A percentile compares a stretch with the other conserved stretches of the same genome.
Conservation (phyloP, 2,888 invertebrate genomes). For the Drosophila antonietae region DNA sequence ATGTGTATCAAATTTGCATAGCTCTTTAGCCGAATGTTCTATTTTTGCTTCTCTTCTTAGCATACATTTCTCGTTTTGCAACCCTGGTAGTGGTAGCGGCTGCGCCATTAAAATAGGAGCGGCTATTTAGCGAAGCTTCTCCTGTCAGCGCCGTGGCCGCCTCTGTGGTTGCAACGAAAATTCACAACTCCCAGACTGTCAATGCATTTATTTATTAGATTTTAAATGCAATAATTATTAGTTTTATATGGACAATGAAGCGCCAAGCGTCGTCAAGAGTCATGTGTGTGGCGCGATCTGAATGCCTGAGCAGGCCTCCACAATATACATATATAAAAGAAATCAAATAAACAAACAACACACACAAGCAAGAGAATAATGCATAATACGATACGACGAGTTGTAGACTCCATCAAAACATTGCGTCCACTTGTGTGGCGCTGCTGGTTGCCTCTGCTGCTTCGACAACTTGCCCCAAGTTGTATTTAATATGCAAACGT, state of each 20-base stretch:
- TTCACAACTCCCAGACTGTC: slow-evolving; percentile 53
- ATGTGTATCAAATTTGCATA: too few relatives aligned
- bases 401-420: slow-evolving; percentile 24
- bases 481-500: slow-evolving; percentile 64
- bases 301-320: slow-evolving; percentile 58
- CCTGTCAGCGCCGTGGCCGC: background rate
- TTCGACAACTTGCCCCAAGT: slow-evolving; percentile 35
- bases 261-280: slow-evolving; percentile 60
- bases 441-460: slow-evolving; percentile 34
- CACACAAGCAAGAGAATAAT: slow-evolving; percentile 18
- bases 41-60: background rate
- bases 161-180: background rate
- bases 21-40: background rate
- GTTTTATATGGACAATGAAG: slow-evolving; percentile 78
- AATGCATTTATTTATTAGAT: slow-evolving; percentile 78
- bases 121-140: slow-evolving; percentile 47
- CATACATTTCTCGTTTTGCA: slow-evolving; percentile 10
- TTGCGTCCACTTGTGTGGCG: slow-evolving; percentile 43
- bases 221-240: slow-evolving; percentile 81
- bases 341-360: slow-evolving; percentile 24
- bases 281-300: slow-evolving; percentile 51
- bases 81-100: slow-evolving; percentile 27
- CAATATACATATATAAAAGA: slow-evolving; percentile 4
- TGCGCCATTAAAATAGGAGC: slow-evolving; percentile 72
- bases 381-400: slow-evolving; percentile 31